Base-by-base conservation (phyloP, 2,888 invertebrate genomes). In the Noctua comes region DNA sequence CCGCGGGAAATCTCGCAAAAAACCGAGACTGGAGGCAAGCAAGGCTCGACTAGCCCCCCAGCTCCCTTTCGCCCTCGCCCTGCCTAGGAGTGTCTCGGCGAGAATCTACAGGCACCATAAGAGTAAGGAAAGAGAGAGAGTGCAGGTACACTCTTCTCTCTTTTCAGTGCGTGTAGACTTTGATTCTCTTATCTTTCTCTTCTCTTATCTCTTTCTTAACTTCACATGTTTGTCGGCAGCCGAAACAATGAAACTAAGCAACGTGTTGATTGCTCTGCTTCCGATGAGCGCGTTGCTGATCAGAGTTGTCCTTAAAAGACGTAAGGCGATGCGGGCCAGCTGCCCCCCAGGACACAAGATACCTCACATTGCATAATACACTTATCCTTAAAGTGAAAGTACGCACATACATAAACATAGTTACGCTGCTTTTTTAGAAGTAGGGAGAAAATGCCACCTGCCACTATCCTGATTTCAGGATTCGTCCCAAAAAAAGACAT, bases 201-300 rank as follows among this genome's bases (percentile, higher is more conserved):
- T 36, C 36, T 36, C 36, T 36, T 36, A 36, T 36, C 36, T 4
- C 36, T 36, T 36, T 66, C n/a, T 13, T 71, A 71, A 59, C 31
- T 46, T 36, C 10, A 59, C 1, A 31, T 48, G 1, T 76, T 76
- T 76, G 11, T 40, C 27, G 5, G 6, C 46, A 79, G 81, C 18
- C 54, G 27, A 24, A 4, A 81, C 51, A 2, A 79, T 79, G 78
- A 79, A n/a, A 46, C 27, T 81, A 36, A 27, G 24, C 13, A 31
- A 81, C 73, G 73, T 65, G 27, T 54, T 78, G 64, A 18, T 46
- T 54, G 81, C 81, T 8, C 36, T 78, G 0, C 31, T 78, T 4
- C 73, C 78, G 2, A 80, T 78, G 43, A 81, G 13, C 27, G 27
- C 24, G 6, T 16, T 72, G 31, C 43, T 78, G 13, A 72, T 81